A percentile compares a stretch with the other conserved stretches of the same genome.
Evolutionary conservation across 2,797 vertebrate species (phyloP).

Genomic region (Acanthiza pusilla): DNA sequence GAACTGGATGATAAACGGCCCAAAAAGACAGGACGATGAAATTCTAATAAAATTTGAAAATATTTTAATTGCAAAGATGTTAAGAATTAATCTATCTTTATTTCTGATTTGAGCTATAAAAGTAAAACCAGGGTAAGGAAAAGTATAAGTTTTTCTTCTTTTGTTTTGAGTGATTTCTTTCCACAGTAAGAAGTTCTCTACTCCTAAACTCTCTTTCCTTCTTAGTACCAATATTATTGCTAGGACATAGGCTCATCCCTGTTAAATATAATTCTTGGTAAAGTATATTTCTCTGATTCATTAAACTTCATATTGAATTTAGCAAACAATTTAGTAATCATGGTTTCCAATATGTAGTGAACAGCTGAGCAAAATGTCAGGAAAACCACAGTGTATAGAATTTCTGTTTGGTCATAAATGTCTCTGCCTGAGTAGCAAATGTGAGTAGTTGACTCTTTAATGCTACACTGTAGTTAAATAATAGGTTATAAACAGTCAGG

Average conservation of each 20-base stretch:
- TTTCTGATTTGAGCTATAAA: not conserved
- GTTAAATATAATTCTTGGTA: slow-evolving; percentile 12
- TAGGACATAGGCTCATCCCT: not conserved
- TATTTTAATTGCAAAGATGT: not conserved
- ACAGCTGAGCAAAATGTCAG: slow-evolving; percentile 12
- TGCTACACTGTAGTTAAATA: slow-evolving; percentile 33
- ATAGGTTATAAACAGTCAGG: slow-evolving; percentile 51
- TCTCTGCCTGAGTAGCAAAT: not conserved
- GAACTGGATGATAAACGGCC: not conserved
- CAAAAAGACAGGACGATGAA: not conserved
- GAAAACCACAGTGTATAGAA: not conserved
- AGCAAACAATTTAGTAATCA: slow-evolving; percentile 35
- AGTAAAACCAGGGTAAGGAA: not conserved
- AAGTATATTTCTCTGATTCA: slow-evolving; percentile 34
- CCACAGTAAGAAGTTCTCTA: not conserved
- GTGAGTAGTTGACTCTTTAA: slow-evolving; percentile 1
- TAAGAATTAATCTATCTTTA: not conserved
- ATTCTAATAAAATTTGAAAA: not conserved
- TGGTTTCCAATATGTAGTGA: not conserved
- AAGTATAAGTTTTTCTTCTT: not conserved
- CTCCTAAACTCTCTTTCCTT: not conserved
- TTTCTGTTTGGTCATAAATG: slow-evolving; percentile 41
- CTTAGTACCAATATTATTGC: not conserved
- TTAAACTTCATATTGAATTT: slow-evolving; percentile 51
- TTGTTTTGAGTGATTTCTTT: not conserved